phyloP scores from a whole-genome alignment of 2,888 invertebrate species.

The Eristalis intricaria region DNA sequence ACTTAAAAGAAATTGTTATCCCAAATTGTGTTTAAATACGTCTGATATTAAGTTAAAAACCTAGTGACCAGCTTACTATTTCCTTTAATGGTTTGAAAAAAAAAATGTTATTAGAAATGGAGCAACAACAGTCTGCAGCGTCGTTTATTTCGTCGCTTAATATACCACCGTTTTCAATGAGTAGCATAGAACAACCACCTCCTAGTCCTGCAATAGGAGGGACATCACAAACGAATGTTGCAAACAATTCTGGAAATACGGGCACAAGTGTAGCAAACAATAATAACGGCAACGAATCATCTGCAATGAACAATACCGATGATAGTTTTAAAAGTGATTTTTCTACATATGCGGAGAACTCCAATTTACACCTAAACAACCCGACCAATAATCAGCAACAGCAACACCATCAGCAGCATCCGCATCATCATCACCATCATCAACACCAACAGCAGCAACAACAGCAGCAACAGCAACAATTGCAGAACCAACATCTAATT shows the following conservation, averaged over 20 bases:
- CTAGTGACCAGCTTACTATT: constrained; percentile 20
- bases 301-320: constrained; percentile 67
- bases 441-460: constrained; percentile 76
- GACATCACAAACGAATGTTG: constrained; percentile 72
- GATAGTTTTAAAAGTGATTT: constrained; percentile 74
- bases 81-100: constrained; percentile 72
- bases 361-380: constrained; percentile 77
- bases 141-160: constrained; percentile 94
- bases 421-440: constrained; percentile 77
- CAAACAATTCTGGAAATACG: constrained; percentile 73
- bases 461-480: constrained; percentile 78
- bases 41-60: background rate
- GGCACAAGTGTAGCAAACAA: constrained; percentile 57
- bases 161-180: constrained; percentile 92
- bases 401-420: constrained; percentile 73
- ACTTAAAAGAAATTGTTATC: background rate
- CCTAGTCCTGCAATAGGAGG: constrained; percentile 84
- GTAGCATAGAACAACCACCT: constrained; percentile 86
- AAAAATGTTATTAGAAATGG: constrained; percentile 92
- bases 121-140: constrained; percentile 89
- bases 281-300: constrained; percentile 70
- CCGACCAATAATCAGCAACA: constrained; percentile 66
- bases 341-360: constrained; percentile 81
- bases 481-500: constrained; percentile 77
- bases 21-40: background rate